Evolutionary conservation across 2,888 invertebrate species (phyloP).

Genomic region (Andrena marginata): DNA sequence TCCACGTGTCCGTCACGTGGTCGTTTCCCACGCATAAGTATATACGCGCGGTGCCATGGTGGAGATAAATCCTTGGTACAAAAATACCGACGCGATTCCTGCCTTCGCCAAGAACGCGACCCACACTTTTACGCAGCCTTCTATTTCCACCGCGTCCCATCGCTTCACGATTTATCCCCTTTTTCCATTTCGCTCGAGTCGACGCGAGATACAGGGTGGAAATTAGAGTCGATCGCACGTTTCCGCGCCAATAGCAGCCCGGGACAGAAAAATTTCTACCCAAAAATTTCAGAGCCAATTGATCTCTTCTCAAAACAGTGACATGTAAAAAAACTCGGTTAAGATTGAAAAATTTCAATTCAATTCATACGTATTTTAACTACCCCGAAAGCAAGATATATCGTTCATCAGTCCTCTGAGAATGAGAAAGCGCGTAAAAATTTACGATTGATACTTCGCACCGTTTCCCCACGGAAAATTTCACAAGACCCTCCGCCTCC

Average conservation of each 20-base stretch:
- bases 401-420: too few species aligned
- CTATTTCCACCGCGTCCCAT: neutral
- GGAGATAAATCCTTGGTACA: constrained; percentile 52
- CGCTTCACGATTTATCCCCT: neutral
- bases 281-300: too few species aligned
- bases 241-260: too few species aligned
- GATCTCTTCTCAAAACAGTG: too few species aligned
- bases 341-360: too few species aligned
- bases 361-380: too few species aligned
- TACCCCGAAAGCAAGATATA: too few species aligned
- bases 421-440: too few species aligned
- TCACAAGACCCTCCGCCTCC: neutral
- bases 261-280: too few species aligned
- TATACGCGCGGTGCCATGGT: constrained; percentile 14
- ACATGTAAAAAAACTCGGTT: too few species aligned
- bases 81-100: constrained; percentile 39
- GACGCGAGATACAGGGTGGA: neutral
- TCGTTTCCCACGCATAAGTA: constrained; percentile 54
- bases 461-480: neutral
- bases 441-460: too few species aligned
- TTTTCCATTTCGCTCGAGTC: neutral
- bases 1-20: constrained; percentile 52
- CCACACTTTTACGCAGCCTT: constrained; percentile 3
- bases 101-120: neutral
- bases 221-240: too few species aligned